Evolutionary conservation across 2,888 invertebrate genomes (phyloP).

Genomic region (Ashinkailepas kermadecensis): DNA sequence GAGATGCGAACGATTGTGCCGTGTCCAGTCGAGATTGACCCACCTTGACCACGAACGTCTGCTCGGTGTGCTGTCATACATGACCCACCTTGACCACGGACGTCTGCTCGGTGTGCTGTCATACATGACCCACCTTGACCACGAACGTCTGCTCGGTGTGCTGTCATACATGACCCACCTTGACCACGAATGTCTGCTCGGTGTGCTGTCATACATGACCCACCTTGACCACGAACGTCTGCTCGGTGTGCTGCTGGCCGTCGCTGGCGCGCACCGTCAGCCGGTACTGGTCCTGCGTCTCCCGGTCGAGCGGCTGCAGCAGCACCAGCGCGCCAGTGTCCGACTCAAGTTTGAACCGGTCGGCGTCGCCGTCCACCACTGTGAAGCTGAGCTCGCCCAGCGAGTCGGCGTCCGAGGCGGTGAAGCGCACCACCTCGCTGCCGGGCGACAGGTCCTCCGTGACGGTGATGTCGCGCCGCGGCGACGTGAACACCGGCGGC

Average conservation of each 20-base stretch:
- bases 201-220: slow-evolving; percentile 38
- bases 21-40: too few relatives aligned
- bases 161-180: too few relatives aligned
- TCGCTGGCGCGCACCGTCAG: slow-evolving; percentile 77
- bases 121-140: too few relatives aligned
- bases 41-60: too few relatives aligned
- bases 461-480: slow-evolving; percentile 46
- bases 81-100: too few relatives aligned
- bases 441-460: slow-evolving; percentile 80
- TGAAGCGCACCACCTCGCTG: slow-evolving; percentile 64
- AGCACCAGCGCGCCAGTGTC: slow-evolving; percentile 63
- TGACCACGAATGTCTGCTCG: too few relatives aligned
- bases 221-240: slow-evolving; percentile 69
- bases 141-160: too few relatives aligned
- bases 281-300: slow-evolving; percentile 67
- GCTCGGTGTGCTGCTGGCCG: slow-evolving; percentile 76
- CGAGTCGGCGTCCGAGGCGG: slow-evolving; percentile 77
- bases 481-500: slow-evolving; percentile 71
- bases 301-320: slow-evolving; percentile 72
- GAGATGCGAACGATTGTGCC: too few relatives aligned
- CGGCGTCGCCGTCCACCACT: slow-evolving; percentile 51
- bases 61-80: too few relatives aligned
- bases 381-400: slow-evolving; percentile 61
- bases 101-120: too few relatives aligned
- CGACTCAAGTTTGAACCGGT: slow-evolving; percentile 59